These are phyloP conservation scores for Trichechus manatus DNA, from an alignment of 2,113 vertebrate genomes.

Conservation along the genomic window DNA sequence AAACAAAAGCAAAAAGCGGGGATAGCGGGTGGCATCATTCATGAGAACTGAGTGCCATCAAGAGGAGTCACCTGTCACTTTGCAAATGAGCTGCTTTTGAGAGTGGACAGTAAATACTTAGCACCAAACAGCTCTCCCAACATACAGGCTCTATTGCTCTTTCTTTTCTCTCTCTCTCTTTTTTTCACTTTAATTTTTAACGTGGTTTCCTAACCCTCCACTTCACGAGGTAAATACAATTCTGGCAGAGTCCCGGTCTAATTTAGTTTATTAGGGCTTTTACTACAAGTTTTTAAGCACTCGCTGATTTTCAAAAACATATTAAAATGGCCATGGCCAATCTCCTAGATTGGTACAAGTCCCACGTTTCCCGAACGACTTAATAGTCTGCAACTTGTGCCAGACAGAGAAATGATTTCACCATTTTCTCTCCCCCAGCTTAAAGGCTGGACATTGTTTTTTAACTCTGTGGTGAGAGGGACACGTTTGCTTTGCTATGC, in stretches of 20 bases:
- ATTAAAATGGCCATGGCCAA: constrained; percentile 84
- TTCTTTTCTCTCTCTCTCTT: not conserved
- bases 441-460: constrained; percentile 78
- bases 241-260: constrained; percentile 82
- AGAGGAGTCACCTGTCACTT: constrained; percentile 47
- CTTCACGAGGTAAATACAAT: constrained; percentile 84
- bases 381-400: constrained; percentile 80
- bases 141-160: not conserved
- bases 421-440: constrained; percentile 69
- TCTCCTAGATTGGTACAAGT: constrained; percentile 81
- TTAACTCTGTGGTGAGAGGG: constrained; percentile 53
- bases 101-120: not conserved
- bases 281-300: constrained; percentile 85
- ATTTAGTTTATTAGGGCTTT: constrained; percentile 85
- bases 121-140: constrained; percentile 4
- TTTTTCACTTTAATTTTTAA: constrained; percentile 68
- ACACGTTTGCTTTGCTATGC: constrained; percentile 27
- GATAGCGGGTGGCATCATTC: constrained; percentile 55
- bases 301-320: constrained; percentile 84
- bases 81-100: constrained; percentile 42
- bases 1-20: constrained; percentile 70
- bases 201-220: constrained; percentile 70
- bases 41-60: not conserved
- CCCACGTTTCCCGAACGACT: constrained; percentile 82
- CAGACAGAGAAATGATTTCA: constrained; percentile 80